Conservation (phyloP, 2,888 invertebrate species). For the Sipha maydis region DNA sequence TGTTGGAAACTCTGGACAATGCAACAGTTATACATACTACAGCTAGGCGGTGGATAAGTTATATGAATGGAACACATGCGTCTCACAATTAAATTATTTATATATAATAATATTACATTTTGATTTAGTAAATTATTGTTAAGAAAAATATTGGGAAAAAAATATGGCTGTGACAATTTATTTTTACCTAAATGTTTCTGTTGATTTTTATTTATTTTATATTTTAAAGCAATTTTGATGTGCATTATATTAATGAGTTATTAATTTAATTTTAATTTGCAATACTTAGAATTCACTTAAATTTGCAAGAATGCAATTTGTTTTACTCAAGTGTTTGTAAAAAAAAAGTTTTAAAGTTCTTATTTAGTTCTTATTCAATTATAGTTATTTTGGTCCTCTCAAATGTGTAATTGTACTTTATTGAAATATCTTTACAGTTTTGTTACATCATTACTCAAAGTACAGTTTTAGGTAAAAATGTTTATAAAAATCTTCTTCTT, state of each 20-base stretch:
- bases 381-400: neutral
- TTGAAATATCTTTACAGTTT: neutral
- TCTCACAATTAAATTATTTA: conserved; percentile 84
- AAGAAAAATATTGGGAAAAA: neutral
- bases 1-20: conserved; percentile 85
- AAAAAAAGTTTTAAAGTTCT: neutral
- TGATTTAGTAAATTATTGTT: conserved; percentile 3
- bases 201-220: conserved; percentile 9
- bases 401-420: neutral
- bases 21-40: conserved; percentile 84
- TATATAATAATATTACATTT: neutral
- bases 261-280: neutral
- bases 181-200: neutral
- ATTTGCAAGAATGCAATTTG: neutral
- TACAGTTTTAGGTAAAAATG: neutral
- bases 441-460: neutral
- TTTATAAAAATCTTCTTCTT: no score
- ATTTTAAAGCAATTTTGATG: neutral
- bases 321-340: neutral
- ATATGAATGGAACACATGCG: conserved; percentile 94
- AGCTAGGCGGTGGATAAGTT: conserved; percentile 92
- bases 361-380: neutral
- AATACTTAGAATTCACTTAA: neutral
- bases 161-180: conserved; percentile 39
- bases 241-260: conserved; percentile 26